These are phyloP conservation scores for Entomobrya proxima DNA, from an alignment of 2,888 invertebrate species.

Conservation along the genomic window DNA sequence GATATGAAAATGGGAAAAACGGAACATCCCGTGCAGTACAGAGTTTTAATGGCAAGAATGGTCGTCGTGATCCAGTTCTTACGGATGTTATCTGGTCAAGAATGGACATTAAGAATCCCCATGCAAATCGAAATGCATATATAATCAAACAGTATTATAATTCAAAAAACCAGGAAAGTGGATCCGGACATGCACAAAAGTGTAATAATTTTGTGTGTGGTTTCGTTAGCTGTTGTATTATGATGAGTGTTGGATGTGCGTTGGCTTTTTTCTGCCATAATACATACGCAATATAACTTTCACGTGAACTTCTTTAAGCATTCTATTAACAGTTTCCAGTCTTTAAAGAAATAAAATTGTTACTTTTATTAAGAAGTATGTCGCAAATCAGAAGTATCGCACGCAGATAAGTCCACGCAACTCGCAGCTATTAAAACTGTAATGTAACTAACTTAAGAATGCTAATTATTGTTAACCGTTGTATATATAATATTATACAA, in stretches of 20 bases:
- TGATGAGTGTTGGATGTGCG: conserved; percentile 9
- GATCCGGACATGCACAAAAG: conserved; percentile 9
- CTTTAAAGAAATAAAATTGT: too few species aligned
- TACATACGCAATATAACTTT: neutral
- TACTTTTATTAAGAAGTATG: too few species aligned
- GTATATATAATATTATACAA: neutral
- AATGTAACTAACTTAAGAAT: neutral
- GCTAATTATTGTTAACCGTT: neutral
- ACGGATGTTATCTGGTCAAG: conserved; percentile 61
- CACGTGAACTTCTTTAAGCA: too few species aligned
- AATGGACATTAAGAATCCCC: conserved; percentile 54
- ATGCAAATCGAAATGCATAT: conserved; percentile 48
- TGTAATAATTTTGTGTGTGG: conserved; percentile 52
- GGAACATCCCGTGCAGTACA: conserved; percentile 15
- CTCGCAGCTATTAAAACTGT: conserved; percentile 14
- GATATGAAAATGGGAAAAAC: neutral
- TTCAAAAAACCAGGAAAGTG: neutral
- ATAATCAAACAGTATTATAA: conserved; percentile 62
- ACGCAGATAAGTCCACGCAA: neutral
- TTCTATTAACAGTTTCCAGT: too few species aligned
- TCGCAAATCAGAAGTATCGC: neutral
- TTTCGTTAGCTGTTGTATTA: conserved; percentile 48
- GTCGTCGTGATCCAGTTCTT: neutral
- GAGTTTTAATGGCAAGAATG: neutral
- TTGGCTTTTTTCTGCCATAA: neutral